Base-by-base conservation (phyloP, 2,113 vertebrate species). In the Pogona vitticeps region DNA sequence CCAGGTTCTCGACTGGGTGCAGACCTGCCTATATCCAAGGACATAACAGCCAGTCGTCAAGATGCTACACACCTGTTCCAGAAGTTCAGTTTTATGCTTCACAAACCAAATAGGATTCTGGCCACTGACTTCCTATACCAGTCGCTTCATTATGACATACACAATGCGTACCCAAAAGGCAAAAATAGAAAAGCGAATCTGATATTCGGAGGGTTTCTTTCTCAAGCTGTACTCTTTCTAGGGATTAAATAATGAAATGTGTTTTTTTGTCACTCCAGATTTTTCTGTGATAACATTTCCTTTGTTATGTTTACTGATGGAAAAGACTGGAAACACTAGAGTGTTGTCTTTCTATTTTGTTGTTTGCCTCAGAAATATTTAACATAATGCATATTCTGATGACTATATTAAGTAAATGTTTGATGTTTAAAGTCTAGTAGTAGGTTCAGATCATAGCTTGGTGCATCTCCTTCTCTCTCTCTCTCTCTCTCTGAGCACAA, bases 381-480 rank as follows among this genome's bases (percentile, higher is more conserved):
- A 31, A 31, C 38, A 9, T 82, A 83, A n/a, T 90, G 38, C 67
- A 83, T 65, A 61, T 20, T 83, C 86, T 83, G 61, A 56, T 82
- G 28, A 13, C 75, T 72, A 36, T 42, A 2, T 23, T 26, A 92
- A 90, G 78, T 72, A 87, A 89, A 80, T 46, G 17, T 71, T 59
- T 42, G 77, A 23, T 85, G 72, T 85, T 94, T 83, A 86, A 88
- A 92, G 85, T 28, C 56, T 65, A 86, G 65, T 0, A 80, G 76
- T 88, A 31, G 83, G 58, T 58, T 91, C 87, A 83, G 87, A 87
- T 46, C 84, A 59, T 68, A 85, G 72, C 80, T 88, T 77, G 83
- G 71, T 0, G 0, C 90, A 82, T 75, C 89, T 80, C 70, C 75
- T 73, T 83, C 59, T 90, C 80, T 52, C 89, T 70, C 67, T 80